Base-by-base conservation (phyloP, 2,888 invertebrate genomes). In the Napeogenes inachia region DNA sequence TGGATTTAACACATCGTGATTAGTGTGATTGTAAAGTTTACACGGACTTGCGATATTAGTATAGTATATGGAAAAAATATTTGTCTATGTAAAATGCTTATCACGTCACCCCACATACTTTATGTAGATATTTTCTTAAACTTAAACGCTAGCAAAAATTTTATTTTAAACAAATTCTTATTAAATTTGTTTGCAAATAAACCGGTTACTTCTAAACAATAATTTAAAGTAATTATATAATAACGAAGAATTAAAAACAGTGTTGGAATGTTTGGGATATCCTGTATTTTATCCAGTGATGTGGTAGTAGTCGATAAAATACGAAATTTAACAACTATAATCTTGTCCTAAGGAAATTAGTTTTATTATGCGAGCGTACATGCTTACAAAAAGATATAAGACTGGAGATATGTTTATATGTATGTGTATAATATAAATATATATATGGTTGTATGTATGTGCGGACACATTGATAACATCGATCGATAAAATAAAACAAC, bases 261-360 rank as follows among this genome's bases (percentile, higher is more conserved):
- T 80, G 70, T 71, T 56, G 80, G 86, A 82, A 87, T 87, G 84
- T 76, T 75, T 74, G 76, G 71, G 78, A 80, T 81, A 82, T 82
- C 79, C 79, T 76, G 69, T 68, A 73, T 73, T 75, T 76, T 74
- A 77, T 78, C 76, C 75, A 73, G 74, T 21, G 21, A 21, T 21
- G 21, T 21, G 1, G 21, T 21, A 21, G 21, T 75, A 78, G 72
- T 74, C 76, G 75, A 75, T 73, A 72, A 74, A 72, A 76, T 73
- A 74, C 81, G 83, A 81, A 80, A 77, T 78, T 67, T 78, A 84
- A 82, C 82, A 81, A 81, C 81, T 67, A 65, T 61, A 50, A 45
- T 38, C 42, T 55, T 54, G 57, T 61, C 35, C 57, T 42, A 61
- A 63, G 54, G n/a, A 13, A 62, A 61, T 59, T 58, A 45, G 42